A percentile compares a stretch with the other conserved stretches of the same genome.
phyloP scores from a whole-genome alignment of 1,140 invertebrate genomes.

The Calliopsis andreniformis region DNA sequence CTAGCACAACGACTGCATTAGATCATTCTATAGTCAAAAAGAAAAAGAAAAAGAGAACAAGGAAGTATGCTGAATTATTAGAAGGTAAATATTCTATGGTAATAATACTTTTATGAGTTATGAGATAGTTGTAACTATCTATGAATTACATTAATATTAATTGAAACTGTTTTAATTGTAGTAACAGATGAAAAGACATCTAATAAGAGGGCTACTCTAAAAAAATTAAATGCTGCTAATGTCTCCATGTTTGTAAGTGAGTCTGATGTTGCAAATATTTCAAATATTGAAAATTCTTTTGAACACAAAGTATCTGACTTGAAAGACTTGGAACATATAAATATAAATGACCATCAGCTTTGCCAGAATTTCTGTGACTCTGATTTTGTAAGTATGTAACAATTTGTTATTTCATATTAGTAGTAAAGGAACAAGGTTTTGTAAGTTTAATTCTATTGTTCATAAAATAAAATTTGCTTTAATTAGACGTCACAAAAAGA shows the following conservation, averaged over 20 bases:
- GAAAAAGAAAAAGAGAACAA: constrained; percentile 69
- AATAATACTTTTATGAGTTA: constrained; percentile 8
- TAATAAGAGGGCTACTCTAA: constrained; percentile 85
- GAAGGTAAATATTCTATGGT: constrained; percentile 77
- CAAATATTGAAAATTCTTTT: neutral
- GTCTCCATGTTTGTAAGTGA: constrained; percentile 84
- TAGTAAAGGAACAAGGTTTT: too few species aligned
- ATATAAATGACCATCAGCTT: too few species aligned
- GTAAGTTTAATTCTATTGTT: too few species aligned
- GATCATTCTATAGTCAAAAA: constrained; percentile 61
- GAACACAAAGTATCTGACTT: too few species aligned
- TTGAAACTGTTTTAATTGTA: constrained; percentile 71
- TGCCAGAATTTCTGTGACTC: too few species aligned
- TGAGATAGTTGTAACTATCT: too few species aligned
- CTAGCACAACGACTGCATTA: constrained; percentile 55
- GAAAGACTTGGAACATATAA: too few species aligned
- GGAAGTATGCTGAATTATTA: constrained; percentile 81
- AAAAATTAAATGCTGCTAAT: constrained; percentile 84
- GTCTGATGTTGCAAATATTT: constrained; percentile 55
- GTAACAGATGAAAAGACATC: constrained; percentile 84
- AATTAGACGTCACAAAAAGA: too few species aligned
- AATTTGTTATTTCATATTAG: constrained; percentile 9
- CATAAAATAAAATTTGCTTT: too few species aligned
- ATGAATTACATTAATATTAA: constrained; percentile 48
- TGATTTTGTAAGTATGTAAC: too few species aligned